These are phyloP conservation scores for Strigamia maritima DNA, from an alignment of 2,888 invertebrate genomes.

Conservation along the genomic window DNA sequence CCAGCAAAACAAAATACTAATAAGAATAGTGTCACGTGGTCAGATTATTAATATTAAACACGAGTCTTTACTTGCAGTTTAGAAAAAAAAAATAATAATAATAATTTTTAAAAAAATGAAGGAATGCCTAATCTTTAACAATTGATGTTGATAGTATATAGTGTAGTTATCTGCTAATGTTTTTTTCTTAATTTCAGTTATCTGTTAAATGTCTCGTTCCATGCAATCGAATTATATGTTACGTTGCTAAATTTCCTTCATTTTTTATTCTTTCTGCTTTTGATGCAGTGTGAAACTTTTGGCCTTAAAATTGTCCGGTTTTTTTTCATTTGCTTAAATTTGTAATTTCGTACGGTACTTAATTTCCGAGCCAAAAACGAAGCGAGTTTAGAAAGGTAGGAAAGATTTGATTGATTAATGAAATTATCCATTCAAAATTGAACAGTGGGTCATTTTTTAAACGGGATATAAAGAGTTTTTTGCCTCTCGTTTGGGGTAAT, in stretches of 20 bases:
- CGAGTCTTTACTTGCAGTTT: not conserved
- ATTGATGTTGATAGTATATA: not conserved
- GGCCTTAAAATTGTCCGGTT: no score
- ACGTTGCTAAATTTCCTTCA: not conserved
- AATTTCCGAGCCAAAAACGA: no score
- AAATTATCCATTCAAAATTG: no score
- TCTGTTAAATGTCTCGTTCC: not conserved
- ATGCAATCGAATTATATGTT: not conserved
- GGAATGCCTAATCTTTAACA: not conserved
- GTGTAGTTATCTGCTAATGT: not conserved
- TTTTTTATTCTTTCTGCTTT: not conserved
- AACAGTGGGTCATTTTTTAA: not conserved
- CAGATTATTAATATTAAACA: not conserved
- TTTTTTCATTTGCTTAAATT: not conserved
- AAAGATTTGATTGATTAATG: no score
- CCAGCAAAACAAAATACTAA: not conserved
- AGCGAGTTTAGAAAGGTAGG: no score
- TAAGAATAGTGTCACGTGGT: not conserved
- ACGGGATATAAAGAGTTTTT: not conserved
- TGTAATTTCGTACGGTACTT: no score
- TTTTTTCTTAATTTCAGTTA: not conserved
- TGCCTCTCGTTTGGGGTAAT: not conserved
- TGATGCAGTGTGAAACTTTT: not conserved
- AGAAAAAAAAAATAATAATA: not conserved
- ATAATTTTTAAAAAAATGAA: not conserved